Percentiles rank a stretch among this genome's conserved stretches.
Evolutionary conservation across 2,797 vertebrate genomes (phyloP).

Genomic region (Eurystomus glaucurus): DNA sequence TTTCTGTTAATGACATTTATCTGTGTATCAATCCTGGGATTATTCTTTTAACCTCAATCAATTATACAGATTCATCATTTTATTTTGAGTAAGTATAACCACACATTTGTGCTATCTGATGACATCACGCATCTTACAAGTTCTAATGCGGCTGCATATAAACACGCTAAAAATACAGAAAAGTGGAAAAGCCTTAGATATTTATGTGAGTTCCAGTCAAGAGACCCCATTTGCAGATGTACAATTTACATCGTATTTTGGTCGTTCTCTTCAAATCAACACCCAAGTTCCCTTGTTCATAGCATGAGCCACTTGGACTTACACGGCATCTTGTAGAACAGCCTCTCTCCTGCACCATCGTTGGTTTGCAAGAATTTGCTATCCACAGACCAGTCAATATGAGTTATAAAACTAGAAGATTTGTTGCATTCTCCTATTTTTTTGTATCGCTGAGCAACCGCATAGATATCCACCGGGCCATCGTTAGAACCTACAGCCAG

Average conservation of each 20-base stretch:
- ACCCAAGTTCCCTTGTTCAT: too few species aligned
- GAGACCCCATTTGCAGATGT: not conserved
- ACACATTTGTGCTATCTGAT: not conserved
- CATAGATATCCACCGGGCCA: conserved; percentile 93
- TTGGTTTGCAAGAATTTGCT: conserved; percentile 95
- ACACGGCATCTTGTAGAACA: conserved; percentile 95
- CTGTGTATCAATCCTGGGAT: not conserved
- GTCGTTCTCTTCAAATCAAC: not conserved
- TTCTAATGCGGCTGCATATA: not conserved
- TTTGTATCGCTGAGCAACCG: conserved; percentile 93
- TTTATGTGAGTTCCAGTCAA: not conserved
- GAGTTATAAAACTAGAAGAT: conserved; percentile 93
- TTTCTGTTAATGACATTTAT: not conserved
- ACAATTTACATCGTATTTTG: not conserved
- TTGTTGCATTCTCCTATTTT: conserved; percentile 95
- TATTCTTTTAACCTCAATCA: not conserved
- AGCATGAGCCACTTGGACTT: conserved; percentile 47
- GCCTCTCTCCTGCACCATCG: conserved; percentile 91
- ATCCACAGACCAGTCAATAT: conserved; percentile 97
- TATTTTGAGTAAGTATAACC: not conserved
- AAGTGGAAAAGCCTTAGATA: not conserved
- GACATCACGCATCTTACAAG: not conserved
- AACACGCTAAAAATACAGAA: not conserved
- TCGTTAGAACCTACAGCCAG: conserved; percentile 96
- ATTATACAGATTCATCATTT: not conserved